Evolutionary conservation across 2,113 vertebrate genomes (phyloP).

Genomic region (Myiozetetes cayanensis): DNA sequence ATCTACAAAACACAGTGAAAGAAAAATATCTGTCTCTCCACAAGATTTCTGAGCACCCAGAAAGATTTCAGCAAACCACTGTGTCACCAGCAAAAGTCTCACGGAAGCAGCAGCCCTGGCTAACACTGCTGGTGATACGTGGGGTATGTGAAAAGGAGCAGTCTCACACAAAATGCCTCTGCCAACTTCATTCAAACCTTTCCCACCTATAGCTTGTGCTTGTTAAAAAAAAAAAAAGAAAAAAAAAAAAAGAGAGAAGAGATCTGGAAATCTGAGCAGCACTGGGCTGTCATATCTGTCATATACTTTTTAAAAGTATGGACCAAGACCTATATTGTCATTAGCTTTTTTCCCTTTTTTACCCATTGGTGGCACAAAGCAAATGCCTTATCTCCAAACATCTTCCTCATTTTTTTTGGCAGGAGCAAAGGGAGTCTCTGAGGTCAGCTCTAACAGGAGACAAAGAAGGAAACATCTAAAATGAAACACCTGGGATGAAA

Average conservation of each 20-base stretch:
- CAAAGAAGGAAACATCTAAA: neutral
- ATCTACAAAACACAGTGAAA: neutral
- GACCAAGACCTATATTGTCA: neutral
- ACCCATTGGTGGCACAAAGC: neutral
- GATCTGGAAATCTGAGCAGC: neutral
- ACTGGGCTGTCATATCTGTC: neutral
- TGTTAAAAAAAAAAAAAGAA: neutral
- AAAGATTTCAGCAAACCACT: neutral
- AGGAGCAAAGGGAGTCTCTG: neutral
- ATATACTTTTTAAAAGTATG: neutral
- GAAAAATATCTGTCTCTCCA: neutral
- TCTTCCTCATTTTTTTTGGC: neutral
- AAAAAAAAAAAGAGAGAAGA: neutral
- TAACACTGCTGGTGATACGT: fast-evolving
- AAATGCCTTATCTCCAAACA: neutral
- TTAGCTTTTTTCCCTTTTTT: neutral
- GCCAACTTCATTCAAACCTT: neutral
- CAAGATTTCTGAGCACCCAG: neutral
- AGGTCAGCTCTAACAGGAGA: neutral
- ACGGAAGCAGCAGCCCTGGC: neutral
- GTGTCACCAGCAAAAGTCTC: neutral
- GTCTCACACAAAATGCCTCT: neutral
- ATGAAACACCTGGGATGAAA: neutral
- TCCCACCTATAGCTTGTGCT: neutral
- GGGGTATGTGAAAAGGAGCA: neutral